A percentile compares a stretch with the other conserved stretches of the same genome.
phyloP scores from a whole-genome alignment of 2,797 vertebrate genomes.

The Nannoperca obscura region DNA sequence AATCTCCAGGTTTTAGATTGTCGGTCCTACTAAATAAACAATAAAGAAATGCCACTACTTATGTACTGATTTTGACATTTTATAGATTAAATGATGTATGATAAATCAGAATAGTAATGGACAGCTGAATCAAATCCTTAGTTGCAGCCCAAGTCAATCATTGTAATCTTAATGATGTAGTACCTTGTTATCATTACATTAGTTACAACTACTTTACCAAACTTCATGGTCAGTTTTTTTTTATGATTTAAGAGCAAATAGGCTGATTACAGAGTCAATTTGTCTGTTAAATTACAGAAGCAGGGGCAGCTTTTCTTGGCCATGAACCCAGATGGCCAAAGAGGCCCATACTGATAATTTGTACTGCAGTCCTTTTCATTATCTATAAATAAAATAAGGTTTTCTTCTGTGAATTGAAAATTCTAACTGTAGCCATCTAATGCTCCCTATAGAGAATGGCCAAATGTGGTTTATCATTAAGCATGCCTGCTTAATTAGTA shows the following conservation, averaged over 20 bases:
- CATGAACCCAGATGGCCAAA: neutral
- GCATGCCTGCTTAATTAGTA: constrained; percentile 11
- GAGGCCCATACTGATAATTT: constrained; percentile 5
- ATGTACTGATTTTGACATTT: neutral
- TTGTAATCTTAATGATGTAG: neutral
- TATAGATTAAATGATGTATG: neutral
- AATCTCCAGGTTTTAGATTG: neutral
- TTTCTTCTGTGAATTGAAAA: constrained; percentile 9
- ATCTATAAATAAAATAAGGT: too few species aligned
- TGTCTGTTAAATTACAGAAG: constrained; percentile 1
- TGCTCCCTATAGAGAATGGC: neutral
- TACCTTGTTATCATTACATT: constrained; percentile 12
- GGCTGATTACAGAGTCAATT: neutral
- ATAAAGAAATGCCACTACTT: neutral
- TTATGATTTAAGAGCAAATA: constrained; percentile 5
- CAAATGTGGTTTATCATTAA: constrained; percentile 17
- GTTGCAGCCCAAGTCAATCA: neutral
- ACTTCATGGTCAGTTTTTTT: constrained; percentile 2
- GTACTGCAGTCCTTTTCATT: neutral
- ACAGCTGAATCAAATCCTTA: neutral
- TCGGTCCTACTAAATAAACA: neutral
- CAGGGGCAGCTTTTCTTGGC: constrained; percentile 13
- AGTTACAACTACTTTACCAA: neutral
- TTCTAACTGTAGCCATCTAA: neutral
- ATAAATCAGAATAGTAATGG: neutral